phyloP scores from a whole-genome alignment of 2,888 invertebrate genomes.

The Melipona bicolor region DNA sequence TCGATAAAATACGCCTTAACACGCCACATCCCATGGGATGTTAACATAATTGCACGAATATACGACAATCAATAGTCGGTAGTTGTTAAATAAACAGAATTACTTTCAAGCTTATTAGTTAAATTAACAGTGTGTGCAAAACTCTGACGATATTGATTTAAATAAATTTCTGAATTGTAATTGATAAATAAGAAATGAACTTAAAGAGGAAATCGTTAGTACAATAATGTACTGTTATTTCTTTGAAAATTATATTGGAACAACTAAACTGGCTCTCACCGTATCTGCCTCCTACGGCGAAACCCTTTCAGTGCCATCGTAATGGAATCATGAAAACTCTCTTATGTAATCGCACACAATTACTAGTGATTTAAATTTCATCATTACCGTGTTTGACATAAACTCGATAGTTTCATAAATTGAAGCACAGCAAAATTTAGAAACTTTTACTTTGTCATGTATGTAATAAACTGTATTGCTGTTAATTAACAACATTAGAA shows the following conservation, averaged over 20 bases:
- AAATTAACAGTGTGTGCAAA: neutral
- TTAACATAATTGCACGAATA: neutral
- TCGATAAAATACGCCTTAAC: neutral
- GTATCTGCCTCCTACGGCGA: constrained; percentile 28
- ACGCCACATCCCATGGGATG: too few relatives aligned
- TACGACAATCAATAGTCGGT: neutral
- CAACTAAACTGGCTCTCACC: constrained; percentile 1
- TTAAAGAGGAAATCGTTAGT: neutral
- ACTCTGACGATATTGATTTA: neutral
- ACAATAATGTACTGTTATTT: too few relatives aligned
- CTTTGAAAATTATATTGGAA: neutral
- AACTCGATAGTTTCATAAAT: neutral
- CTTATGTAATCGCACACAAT: constrained; percentile 37
- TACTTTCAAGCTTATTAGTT: neutral
- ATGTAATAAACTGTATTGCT: too few relatives aligned
- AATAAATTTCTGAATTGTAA: neutral
- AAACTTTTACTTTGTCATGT: neutral
- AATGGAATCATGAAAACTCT: constrained; percentile 39
- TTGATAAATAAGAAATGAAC: neutral
- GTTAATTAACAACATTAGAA: too few relatives aligned
- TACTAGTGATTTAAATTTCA: neutral
- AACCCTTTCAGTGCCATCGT: constrained; percentile 43
- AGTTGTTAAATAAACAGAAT: neutral
- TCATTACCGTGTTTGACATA: neutral
- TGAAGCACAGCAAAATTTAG: neutral